Evolutionary conservation across 2,888 invertebrate species (phyloP), one percentile per base, ranked within the genome.

Genomic region (Pheosia gnoma): DNA sequence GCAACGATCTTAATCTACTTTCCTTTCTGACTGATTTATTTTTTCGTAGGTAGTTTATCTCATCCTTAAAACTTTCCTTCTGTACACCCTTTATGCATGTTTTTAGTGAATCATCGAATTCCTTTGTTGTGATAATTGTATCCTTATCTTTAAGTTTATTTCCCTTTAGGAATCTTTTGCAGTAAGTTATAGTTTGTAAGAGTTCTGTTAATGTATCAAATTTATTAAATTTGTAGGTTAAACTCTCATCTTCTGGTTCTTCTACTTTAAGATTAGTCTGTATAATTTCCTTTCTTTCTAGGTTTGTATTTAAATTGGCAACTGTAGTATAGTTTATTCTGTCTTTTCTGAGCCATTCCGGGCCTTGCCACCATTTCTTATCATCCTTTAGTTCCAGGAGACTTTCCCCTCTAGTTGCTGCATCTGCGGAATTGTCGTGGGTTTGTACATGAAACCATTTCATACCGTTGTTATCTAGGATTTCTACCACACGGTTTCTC

Each of bases 381-480:
- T 53, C 45, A 3, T 64, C 25, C 13, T 66, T 60, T 47, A 75
- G 57, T n/a, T 72, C 65, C 4, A 37, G n/a, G 37, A 67, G 37
- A 6, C 56, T 43, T 56, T 59, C 62, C 25, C 70, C 69, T 60
- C 72, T 45, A 5, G 74, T 70, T 4, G 72, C 72, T 13, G 65
- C 38, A 55, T 74, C 73, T 0, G 76, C 74, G 10, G 76, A 72
- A 49, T 77, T 74, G 0, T 71, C 56, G 5, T 57, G 25, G 2
- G 73, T 67, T 11, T 57, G 43, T 5, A 74, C 73, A 53, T 72
- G 72, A 47, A 56, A 62, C 70, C 73, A 75, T 9, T 65, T 64
- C 0, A 25, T 59, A 25, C 58, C 61, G 36, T 55, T 56, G 38
- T 58, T 45, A 13, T 69, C 61, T n/a, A 59, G 41, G 13, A 74